Evolutionary conservation across 2,888 invertebrate species (phyloP), one percentile per base, ranked within the genome.

Genomic region (Philereme transversata): DNA sequence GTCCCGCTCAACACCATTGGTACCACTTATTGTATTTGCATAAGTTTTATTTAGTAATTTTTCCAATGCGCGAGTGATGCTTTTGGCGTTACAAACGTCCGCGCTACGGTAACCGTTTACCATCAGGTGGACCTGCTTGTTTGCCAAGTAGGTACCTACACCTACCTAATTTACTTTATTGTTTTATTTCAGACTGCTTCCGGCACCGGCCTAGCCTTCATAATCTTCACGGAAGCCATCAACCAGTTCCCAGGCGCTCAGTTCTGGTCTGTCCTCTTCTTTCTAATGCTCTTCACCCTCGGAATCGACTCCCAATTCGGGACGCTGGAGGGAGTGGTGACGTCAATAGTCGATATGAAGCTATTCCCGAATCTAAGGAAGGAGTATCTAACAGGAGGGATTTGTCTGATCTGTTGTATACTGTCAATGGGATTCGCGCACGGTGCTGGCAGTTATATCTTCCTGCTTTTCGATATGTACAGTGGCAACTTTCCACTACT

Each of bases 231-330:
- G 0, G 98, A 99, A 87, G 99, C 99, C 5, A 99, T 99, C 81
- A 98, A 98, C 90, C 98, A 99, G 90, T 99, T 99, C 87, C 98
- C 99, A 0, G 97, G 98, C 0, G 97, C 98, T 0, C 98, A 98
- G 75, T 95, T 99, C 80, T 99, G 99, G 99, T 97, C 98, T 4
- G 95, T 99, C 9, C 94, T 99, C 8, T 99, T 99, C 93, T 99
- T 99, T 88, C 93, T 99, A 54, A 99, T 99, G 99, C 94, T 99
- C 41, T 97, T 99, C 83, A 98, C 98, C 0, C 93, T 99, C 60
- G 99, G 99, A 5, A 98, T 99, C 66, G 99, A 99, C 84, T 99
- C 98, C 0, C 99, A 99, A 83, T 99, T 99, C 80, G 98, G 98
- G 0, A 99, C 98, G 0, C 88, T 99, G 22, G 99, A 99, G 84